Evolutionary conservation across 2,797 vertebrate genomes (phyloP).

Genomic region (Myiotriccus ornatus): DNA sequence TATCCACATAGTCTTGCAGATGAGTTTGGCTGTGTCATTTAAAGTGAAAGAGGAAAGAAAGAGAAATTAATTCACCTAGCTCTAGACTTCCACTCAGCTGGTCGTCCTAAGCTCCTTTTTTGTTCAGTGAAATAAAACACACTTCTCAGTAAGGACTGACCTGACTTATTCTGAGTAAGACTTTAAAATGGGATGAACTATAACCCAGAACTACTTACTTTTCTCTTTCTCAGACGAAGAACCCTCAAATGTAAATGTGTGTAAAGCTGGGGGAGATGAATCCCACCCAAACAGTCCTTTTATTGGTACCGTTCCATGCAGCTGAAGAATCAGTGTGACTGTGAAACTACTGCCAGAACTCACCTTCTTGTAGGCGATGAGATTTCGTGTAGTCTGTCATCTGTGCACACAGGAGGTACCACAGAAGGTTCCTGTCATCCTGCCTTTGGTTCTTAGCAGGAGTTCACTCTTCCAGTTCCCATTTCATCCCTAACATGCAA

Average conservation of each 20-base stretch:
- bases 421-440: not conserved
- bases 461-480: not conserved
- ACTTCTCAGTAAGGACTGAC: not conserved
- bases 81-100: not conserved
- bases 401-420: fast-evolving
- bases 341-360: not conserved
- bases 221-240: not conserved
- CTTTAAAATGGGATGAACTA: not conserved
- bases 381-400: not conserved
- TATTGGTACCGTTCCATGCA: not conserved
- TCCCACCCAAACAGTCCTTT: not conserved
- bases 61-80: not conserved
- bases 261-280: not conserved
- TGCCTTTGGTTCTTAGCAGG: not conserved
- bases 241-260: not conserved
- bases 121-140: not conserved
- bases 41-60: not conserved
- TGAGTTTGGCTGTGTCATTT: not conserved
- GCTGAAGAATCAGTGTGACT: not conserved
- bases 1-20: not conserved
- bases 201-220: not conserved
- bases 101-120: not conserved
- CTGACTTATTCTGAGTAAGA: not conserved
- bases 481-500: not conserved
- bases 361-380: not conserved